phyloP scores from a whole-genome alignment of 2,888 invertebrate species.

The Zygaena filipendulae region DNA sequence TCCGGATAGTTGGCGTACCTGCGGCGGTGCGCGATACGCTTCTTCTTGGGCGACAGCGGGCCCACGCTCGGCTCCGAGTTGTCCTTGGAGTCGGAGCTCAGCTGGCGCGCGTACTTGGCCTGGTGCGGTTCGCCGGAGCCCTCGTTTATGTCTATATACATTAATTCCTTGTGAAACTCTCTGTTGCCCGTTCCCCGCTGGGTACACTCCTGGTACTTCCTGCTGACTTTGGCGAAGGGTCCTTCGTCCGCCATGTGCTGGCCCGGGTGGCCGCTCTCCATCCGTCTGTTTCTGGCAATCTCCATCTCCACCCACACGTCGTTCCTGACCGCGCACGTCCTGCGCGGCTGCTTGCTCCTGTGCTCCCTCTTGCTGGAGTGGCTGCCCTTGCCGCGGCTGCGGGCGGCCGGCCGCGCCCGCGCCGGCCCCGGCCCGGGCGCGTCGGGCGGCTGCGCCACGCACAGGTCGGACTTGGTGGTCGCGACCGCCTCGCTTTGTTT shows the following conservation, averaged over 20 bases:
- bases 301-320: conserved; percentile 50
- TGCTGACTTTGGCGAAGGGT: conserved; percentile 53
- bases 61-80: conserved; percentile 60
- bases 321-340: conserved; percentile 40
- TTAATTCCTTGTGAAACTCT: conserved; percentile 59
- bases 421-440: conserved; percentile 39
- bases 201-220: conserved; percentile 50
- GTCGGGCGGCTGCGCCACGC: conserved; percentile 35
- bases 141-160: conserved; percentile 49
- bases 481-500: conserved; percentile 45
- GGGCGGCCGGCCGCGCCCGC: conserved; percentile 35
- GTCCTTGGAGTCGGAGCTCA: conserved; percentile 63
- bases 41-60: conserved; percentile 57
- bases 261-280: conserved; percentile 38
- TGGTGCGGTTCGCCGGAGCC: conserved; percentile 56
- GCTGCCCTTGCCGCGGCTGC: conserved; percentile 37
- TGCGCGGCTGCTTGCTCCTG: conserved; percentile 34
- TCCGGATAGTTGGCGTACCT: conserved; percentile 54
- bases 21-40: conserved; percentile 43
- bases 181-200: conserved; percentile 44
- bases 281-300: conserved; percentile 32
- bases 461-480: conserved; percentile 47
- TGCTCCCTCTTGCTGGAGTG: conserved; percentile 45
- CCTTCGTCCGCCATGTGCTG: conserved; percentile 56
- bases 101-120: conserved; percentile 62